Base-by-base conservation (phyloP, 2,113 vertebrate species). In the Tinamus guttatus region DNA sequence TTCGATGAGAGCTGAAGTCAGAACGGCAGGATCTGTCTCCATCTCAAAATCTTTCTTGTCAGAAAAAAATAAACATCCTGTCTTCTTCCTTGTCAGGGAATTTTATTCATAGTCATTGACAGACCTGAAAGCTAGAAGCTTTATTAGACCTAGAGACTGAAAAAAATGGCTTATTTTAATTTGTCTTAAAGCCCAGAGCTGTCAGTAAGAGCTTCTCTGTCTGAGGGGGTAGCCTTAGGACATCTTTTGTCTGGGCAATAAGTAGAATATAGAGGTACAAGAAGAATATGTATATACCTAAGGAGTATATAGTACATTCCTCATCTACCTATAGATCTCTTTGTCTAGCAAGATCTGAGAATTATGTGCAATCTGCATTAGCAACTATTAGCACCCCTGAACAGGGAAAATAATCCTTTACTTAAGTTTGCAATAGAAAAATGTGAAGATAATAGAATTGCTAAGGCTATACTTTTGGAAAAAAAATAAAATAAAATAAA, bases 121-220 rank as follows among this genome's bases (percentile, higher is more conserved):
- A 63, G 90, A 95, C 87, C 25, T 24, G 87, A 63, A 94, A 95
- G 32, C 38, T 84, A 76, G 86, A 84, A 96, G 71, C 49, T 85
- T 92, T 93, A 85, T 85, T 90, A 97, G 76, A 85, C 62, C 71
- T 80, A 79, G 60, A 95, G 92, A 67, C 94, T 95, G 78, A 91
- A 95, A 96, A 47, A 82, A 93, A 41, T 82, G 69, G 17, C 78
- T 96, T 73, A 67, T 86, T 91, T 81, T 81, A 90, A 93, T 85
- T 69, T 91, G 51, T 80, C 87, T 86, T 93, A 90, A 71, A 54
- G 49, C 59, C 21, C 21, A 67, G 81, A 76, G 47, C 74, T 85
- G 96, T 93, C 93, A 74, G 38, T 60, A 75, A 67, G 80, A 90
- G 36, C 87, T 51, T 88, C 40, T 54, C 87, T 95, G 97, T 94